A percentile compares a stretch with the other conserved stretches of the same genome.
These are phyloP conservation scores for Dolichotis patagonum DNA, from an alignment of 2,113 vertebrate species.

Conservation along the genomic window DNA sequence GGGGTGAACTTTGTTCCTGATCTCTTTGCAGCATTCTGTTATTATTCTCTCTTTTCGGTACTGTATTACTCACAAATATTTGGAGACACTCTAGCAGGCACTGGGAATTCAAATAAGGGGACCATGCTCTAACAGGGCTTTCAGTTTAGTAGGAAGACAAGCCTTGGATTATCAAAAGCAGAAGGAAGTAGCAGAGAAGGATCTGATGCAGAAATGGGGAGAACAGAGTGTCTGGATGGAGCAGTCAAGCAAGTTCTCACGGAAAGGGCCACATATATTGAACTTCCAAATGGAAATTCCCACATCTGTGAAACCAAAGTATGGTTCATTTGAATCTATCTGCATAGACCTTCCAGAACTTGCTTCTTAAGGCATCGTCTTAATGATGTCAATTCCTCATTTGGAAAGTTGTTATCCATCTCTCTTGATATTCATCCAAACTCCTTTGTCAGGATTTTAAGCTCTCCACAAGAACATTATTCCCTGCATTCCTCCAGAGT, in stretches of 20 bases:
- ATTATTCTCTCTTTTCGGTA: background rate
- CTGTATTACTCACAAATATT: background rate
- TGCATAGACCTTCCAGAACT: background rate
- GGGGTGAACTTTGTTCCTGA: background rate
- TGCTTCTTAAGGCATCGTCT: background rate
- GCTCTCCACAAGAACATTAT: background rate
- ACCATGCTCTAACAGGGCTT: background rate
- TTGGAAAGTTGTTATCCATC: background rate
- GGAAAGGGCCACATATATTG: background rate
- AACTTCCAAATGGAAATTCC: background rate
- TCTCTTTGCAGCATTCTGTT: background rate
- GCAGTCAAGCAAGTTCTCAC: background rate
- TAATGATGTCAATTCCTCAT: background rate
- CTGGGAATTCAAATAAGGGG: background rate
- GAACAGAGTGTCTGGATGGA: background rate
- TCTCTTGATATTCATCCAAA: background rate
- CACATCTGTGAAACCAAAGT: background rate
- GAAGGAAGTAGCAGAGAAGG: background rate
- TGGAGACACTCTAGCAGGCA: background rate
- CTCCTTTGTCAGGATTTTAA: slow-evolving; percentile 7
- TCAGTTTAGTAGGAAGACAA: background rate
- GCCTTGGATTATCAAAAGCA: background rate
- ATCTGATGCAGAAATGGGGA: background rate
- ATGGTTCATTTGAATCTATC: background rate
- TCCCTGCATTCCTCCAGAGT: background rate